These are phyloP conservation scores for Lytechinus pictus DNA, from an alignment of 35 echinoderm and acorn worm genomes.

Conservation along the genomic window DNA sequence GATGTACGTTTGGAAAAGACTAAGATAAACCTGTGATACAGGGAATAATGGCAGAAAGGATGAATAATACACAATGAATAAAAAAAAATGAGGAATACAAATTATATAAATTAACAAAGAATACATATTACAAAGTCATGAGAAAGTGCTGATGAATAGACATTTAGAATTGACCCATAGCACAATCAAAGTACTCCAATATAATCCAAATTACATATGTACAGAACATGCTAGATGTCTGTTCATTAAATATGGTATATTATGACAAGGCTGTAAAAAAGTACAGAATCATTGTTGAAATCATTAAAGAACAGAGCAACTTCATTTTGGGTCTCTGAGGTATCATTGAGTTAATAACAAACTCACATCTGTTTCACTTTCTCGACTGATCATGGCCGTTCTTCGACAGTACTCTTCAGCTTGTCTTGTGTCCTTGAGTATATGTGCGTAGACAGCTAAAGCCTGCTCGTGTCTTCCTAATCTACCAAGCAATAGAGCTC, in stretches of 20 bases:
- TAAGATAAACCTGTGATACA: conserved; percentile 78
- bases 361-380: conserved; percentile 91
- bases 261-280: too few relatives aligned
- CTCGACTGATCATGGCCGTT: conserved; percentile 60
- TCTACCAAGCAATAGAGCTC: conserved; percentile 81
- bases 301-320: neutral
- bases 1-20: conserved; percentile 88
- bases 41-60: neutral
- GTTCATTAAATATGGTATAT: too few relatives aligned
- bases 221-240: too few relatives aligned
- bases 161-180: too few relatives aligned
- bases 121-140: too few relatives aligned
- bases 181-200: too few relatives aligned
- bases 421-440: conserved; percentile 86
- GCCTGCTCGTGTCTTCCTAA: conserved; percentile 94
- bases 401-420: conserved; percentile 92
- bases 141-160: too few relatives aligned
- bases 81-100: too few relatives aligned
- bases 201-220: too few relatives aligned
- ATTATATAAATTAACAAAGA: too few relatives aligned
- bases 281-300: neutral
- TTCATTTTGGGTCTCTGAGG: neutral
- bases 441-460: conserved; percentile 93
- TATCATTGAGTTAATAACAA: neutral
- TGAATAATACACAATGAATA: neutral